phyloP scores from a whole-genome alignment of 2,888 invertebrate genomes.

The Cataglyphis altisquamis region DNA sequence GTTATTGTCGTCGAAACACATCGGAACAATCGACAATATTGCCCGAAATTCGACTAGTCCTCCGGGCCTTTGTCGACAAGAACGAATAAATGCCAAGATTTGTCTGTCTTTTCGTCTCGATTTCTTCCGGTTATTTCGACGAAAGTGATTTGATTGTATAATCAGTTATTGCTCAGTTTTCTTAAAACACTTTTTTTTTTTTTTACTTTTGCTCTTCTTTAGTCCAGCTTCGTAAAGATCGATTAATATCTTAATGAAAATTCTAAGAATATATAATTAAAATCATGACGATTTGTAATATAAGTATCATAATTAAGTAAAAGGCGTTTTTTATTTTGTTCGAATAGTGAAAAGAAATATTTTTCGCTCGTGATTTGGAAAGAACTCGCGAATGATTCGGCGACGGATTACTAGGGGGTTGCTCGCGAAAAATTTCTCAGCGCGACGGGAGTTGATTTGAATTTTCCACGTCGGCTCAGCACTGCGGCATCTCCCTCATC shows the following conservation, averaged over 20 bases:
- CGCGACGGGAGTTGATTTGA: constrained; percentile 77
- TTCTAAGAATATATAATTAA: background rate
- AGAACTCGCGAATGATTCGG: constrained; percentile 13
- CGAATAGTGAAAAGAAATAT: background rate
- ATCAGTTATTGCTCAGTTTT: background rate
- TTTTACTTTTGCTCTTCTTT: background rate
- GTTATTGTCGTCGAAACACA: constrained; percentile 69
- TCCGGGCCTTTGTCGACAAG: constrained; percentile 23
- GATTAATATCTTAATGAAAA: background rate
- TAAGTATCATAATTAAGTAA: background rate
- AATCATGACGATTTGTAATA: background rate
- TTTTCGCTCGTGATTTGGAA: background rate
- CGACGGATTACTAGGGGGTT: constrained; percentile 54
- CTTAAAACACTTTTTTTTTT: background rate
- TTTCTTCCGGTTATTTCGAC: background rate
- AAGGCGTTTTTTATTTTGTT: background rate
- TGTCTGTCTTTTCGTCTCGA: background rate
- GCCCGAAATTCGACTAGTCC: constrained; percentile 55
- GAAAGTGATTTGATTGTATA: background rate
- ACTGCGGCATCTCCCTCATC: constrained; percentile 55
- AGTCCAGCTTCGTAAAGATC: background rate
- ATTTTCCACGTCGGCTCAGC: constrained; percentile 75
- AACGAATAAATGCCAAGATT: constrained; percentile 24
- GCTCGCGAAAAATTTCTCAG: constrained; percentile 21
- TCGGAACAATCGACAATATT: constrained; percentile 65